phyloP scores from a whole-genome alignment of 2,113 vertebrate species.

The Oriolus oriolus region DNA sequence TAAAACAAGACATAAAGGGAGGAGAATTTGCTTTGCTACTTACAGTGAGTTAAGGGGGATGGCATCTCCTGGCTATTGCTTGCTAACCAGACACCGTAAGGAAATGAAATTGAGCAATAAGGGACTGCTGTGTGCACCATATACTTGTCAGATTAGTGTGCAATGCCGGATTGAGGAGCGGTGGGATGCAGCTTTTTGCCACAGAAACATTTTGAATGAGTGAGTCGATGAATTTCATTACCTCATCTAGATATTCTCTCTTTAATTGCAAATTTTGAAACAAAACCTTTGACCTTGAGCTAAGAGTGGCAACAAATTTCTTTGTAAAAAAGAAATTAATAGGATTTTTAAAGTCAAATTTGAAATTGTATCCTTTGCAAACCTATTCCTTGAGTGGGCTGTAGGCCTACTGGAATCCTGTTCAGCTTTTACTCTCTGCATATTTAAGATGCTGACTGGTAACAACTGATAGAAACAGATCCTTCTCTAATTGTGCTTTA shows the following conservation, averaged over 20 bases:
- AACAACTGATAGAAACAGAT: background rate
- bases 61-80: conserved; percentile 1
- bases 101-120: conserved; percentile 27
- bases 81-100: background rate
- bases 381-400: background rate
- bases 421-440: background rate
- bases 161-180: background rate
- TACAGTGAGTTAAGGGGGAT: background rate
- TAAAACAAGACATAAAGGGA: background rate
- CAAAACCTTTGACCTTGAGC: background rate
- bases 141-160: conserved; percentile 1
- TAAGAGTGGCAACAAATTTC: background rate
- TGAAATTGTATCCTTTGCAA: background rate
- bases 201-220: background rate
- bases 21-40: background rate
- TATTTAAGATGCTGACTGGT: background rate
- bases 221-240: background rate
- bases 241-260: background rate
- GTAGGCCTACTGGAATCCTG: background rate
- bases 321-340: background rate
- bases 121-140: background rate
- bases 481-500: background rate
- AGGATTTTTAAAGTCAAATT: background rate
- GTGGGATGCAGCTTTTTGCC: background rate
- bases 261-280: background rate